These are phyloP conservation scores for Nasonia vitripennis DNA, from an alignment of 1,140 invertebrate species.

Conservation along the genomic window DNA sequence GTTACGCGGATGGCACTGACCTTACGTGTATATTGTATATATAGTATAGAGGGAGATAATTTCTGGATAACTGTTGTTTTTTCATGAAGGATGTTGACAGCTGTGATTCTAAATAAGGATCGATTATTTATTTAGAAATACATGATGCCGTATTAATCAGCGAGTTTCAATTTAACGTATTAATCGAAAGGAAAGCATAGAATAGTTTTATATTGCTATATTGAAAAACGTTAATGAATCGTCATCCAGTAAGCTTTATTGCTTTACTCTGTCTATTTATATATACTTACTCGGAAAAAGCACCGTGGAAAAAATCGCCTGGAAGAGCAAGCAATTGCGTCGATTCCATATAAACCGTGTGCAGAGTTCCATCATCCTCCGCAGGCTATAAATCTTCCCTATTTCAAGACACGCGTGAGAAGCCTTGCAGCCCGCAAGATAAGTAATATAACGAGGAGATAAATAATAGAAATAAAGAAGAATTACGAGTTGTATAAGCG, in stretches of 20 bases:
- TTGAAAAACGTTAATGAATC: too few species aligned
- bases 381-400: background rate
- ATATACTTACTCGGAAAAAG: background rate
- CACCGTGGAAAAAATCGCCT: background rate
- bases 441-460: slow-evolving; percentile 33
- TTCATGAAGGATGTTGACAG: too few species aligned
- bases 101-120: too few species aligned
- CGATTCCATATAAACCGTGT: background rate
- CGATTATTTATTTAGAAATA: too few species aligned
- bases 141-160: too few species aligned
- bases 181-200: too few species aligned
- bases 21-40: slow-evolving; percentile 57
- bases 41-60: background rate
- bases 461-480: slow-evolving; percentile 48
- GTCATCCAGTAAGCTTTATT: background rate
- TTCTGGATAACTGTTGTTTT: too few species aligned
- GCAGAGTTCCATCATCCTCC: background rate
- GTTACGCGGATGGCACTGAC: slow-evolving; percentile 67
- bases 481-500: slow-evolving; percentile 5
- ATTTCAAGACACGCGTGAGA: background rate
- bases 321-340: background rate
- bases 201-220: too few species aligned
- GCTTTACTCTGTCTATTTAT: background rate
- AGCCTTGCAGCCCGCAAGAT: background rate
- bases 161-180: too few species aligned